These are phyloP conservation scores for Asobara japonica DNA, from an alignment of 1,140 invertebrate genomes.

Conservation along the genomic window DNA sequence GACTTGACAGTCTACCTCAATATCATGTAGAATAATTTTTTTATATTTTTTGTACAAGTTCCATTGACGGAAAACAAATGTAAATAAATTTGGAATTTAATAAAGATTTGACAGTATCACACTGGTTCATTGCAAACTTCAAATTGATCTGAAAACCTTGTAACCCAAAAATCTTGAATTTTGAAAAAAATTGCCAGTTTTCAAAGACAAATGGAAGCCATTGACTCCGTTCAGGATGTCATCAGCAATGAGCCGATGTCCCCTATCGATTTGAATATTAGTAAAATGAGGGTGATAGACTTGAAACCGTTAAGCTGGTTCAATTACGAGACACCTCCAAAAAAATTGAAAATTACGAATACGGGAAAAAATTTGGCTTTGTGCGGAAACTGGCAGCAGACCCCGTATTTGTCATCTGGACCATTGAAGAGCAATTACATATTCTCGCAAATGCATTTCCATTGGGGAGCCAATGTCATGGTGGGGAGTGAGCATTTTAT, in stretches of 20 bases:
- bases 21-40: too few species aligned
- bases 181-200: background rate
- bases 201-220: slow-evolving; percentile 21
- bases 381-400: slow-evolving; percentile 69
- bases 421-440: slow-evolving; percentile 72
- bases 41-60: too few species aligned
- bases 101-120: too few species aligned
- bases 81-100: too few species aligned
- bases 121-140: too few species aligned
- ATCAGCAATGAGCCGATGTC: slow-evolving; percentile 51
- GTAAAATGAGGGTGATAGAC: slow-evolving; percentile 57
- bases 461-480: slow-evolving; percentile 79
- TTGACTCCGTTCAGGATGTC: slow-evolving; percentile 7
- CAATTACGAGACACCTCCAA: slow-evolving; percentile 67
- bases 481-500: slow-evolving; percentile 83
- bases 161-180: too few species aligned
- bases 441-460: slow-evolving; percentile 82
- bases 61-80: too few species aligned
- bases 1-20: too few species aligned
- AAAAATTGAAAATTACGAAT: slow-evolving; percentile 71
- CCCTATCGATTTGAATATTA: slow-evolving; percentile 70
- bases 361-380: slow-evolving; percentile 70
- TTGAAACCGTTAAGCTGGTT: slow-evolving; percentile 67
- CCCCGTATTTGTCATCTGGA: slow-evolving; percentile 70
- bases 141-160: too few species aligned